Percentiles rank a stretch among this genome's conserved stretches.
These are phyloP conservation scores for Sternotherus odoratus DNA, from an alignment of 2,797 vertebrate genomes.

Conservation along the genomic window DNA sequence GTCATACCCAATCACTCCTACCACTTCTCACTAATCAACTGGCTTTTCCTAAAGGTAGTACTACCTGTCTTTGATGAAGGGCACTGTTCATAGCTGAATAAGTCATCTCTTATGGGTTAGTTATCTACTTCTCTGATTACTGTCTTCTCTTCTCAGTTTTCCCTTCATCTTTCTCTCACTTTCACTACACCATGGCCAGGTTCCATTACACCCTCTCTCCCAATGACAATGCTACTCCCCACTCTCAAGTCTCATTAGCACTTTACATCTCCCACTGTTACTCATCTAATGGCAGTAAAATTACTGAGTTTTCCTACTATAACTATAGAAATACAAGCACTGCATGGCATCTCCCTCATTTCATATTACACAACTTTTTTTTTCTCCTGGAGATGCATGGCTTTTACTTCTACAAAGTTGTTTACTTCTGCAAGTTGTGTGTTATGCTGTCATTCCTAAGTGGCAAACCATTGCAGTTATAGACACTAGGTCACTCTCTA, in stretches of 20 bases:
- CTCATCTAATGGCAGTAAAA: constrained; percentile 11
- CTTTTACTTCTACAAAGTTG: no score
- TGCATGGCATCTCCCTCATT: background rate
- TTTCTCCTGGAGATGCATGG: background rate
- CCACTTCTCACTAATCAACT: background rate
- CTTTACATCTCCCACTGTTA: background rate
- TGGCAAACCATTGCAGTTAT: background rate
- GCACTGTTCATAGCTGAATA: background rate
- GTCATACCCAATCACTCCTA: background rate
- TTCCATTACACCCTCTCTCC: background rate
- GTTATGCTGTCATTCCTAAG: background rate
- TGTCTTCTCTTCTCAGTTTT: background rate
- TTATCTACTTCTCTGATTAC: background rate
- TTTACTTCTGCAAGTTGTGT: background rate
- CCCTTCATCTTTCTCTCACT: background rate
- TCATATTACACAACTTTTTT: background rate
- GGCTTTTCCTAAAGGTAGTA: background rate
- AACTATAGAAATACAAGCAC: background rate
- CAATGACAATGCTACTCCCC: background rate
- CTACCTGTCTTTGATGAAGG: background rate
- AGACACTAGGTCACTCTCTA: background rate
- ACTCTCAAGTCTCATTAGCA: accelerated
- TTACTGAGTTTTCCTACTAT: background rate
- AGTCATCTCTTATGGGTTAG: background rate
- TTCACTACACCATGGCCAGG: background rate